These are phyloP conservation scores for Excalfactoria chinensis DNA, from an alignment of 2,113 vertebrate species.

Conservation along the genomic window DNA sequence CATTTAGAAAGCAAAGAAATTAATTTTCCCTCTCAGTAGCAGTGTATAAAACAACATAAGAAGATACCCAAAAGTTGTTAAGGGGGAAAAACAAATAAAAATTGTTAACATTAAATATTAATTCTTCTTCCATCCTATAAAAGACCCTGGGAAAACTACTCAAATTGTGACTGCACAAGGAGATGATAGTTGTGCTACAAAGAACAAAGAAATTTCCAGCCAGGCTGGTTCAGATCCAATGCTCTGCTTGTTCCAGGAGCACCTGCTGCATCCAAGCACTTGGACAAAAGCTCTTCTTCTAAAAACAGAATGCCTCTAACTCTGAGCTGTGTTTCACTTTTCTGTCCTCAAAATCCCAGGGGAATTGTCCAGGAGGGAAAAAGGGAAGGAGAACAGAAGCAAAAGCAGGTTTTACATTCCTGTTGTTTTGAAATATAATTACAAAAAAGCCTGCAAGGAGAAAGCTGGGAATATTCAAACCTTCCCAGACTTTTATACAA, in stretches of 20 bases:
- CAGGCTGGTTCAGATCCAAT: not conserved
- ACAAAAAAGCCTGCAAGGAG: not conserved
- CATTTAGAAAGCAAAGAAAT: not conserved
- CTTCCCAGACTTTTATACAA: conserved; percentile 12
- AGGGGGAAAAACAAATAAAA: not conserved
- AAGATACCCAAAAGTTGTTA: not conserved
- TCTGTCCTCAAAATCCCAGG: conserved; percentile 31
- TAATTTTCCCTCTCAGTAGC: not conserved
- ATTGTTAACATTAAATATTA: not conserved
- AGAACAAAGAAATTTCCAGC: not conserved
- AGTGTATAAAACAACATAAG: not conserved
- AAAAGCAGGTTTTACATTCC: conserved; percentile 24
- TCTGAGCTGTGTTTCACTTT: not conserved
- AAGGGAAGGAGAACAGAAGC: not conserved
- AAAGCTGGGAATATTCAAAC: conserved; percentile 29
- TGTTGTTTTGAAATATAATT: conserved; percentile 50
- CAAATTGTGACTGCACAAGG: not conserved
- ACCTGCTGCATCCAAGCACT: conserved; percentile 22
- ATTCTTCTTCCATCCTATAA: not conserved
- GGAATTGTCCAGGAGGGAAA: not conserved
- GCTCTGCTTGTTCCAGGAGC: not conserved
- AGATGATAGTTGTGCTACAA: not conserved
- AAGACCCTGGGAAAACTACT: not conserved
- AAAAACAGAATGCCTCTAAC: not conserved
- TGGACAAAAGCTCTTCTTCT: not conserved